These are phyloP conservation scores for Cladopsammia gracilis DNA, from an alignment of 64 coral and sea anemone species.

Conservation along the genomic window DNA sequence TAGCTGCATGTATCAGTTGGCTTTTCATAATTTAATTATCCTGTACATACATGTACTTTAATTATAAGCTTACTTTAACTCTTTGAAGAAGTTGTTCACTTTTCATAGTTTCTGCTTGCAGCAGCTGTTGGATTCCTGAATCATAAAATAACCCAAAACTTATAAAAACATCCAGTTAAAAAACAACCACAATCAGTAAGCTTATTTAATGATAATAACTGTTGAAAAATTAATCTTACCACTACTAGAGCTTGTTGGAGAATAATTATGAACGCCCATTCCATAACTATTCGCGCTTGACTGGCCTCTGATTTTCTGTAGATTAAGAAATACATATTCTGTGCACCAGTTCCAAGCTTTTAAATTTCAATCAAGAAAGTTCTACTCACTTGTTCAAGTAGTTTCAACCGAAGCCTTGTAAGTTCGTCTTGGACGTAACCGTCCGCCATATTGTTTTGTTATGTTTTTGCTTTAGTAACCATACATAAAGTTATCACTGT, in stretches of 20 bases:
- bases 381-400: conserved; percentile 66
- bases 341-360: neutral
- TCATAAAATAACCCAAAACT: neutral
- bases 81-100: conserved; percentile 74
- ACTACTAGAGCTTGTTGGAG: neutral
- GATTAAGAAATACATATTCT: neutral
- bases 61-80: conserved; percentile 46
- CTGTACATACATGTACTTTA: neutral
- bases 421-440: conserved; percentile 61
- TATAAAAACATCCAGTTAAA: too few relatives aligned
- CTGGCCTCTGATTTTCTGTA: conserved; percentile 21
- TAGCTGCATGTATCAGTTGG: too few relatives aligned
- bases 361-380: neutral
- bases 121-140: conserved; percentile 19
- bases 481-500: neutral
- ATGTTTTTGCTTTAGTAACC: neutral
- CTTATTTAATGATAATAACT: neutral
- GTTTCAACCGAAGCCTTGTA: conserved; percentile 75
- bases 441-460: conserved; percentile 76
- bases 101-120: conserved; percentile 79
- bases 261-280: neutral
- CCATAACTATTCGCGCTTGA: neutral
- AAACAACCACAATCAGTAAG: neutral
- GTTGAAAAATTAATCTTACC: neutral
- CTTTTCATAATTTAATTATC: neutral